A percentile compares a stretch with the other conserved stretches of the same genome.
Evolutionary conservation across 2,888 invertebrate species (phyloP).

Genomic region (Itoplectis maculator): DNA sequence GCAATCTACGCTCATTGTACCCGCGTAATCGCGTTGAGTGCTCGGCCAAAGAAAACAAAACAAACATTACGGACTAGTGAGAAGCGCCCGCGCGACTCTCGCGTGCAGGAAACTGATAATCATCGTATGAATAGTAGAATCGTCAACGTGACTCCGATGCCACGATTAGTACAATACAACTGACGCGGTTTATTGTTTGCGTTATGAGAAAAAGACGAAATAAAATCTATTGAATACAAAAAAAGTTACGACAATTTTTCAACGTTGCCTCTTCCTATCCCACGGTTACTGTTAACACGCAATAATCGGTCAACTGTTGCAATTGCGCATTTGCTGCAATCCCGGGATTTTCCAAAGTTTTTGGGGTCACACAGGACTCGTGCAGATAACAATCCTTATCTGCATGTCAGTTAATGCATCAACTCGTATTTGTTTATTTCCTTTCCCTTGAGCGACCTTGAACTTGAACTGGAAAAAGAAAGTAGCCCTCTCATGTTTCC

Average conservation of each 20-base stretch:
- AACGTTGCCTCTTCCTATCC: neutral
- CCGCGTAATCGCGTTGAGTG: neutral
- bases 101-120: constrained; percentile 38
- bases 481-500: constrained; percentile 24
- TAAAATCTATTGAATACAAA: neutral
- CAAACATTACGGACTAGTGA: neutral
- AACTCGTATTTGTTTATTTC: neutral
- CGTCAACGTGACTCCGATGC: constrained; percentile 31
- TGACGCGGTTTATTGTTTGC: constrained; percentile 4
- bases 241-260: constrained; percentile 6
- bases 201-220: constrained; percentile 1
- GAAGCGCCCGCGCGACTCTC: neutral
- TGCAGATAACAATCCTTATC: constrained; percentile 5
- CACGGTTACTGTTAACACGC: constrained; percentile 23
- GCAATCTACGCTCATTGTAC: neutral
- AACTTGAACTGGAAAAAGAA: constrained; percentile 38
- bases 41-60: neutral
- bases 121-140: constrained; percentile 27
- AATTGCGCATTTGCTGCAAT: neutral
- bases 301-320: neutral
- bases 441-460: constrained; percentile 14
- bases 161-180: constrained; percentile 19
- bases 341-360: neutral
- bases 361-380: neutral
- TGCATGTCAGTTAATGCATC: neutral